Percentiles rank a stretch among this genome's conserved stretches.
Evolutionary conservation across 2,888 invertebrate species (phyloP).

Genomic region (Junonia oenone): DNA sequence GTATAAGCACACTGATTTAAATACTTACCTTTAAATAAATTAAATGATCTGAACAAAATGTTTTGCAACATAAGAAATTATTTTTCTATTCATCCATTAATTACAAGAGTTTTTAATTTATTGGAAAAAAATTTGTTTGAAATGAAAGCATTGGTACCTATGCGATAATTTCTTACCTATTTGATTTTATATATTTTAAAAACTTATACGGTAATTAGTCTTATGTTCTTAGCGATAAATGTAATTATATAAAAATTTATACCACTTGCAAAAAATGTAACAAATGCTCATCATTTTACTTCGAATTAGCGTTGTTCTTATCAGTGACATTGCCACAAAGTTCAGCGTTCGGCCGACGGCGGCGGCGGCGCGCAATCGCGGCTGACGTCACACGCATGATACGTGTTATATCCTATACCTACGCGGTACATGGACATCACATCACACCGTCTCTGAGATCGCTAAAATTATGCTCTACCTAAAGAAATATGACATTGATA

Average conservation of each 20-base stretch:
- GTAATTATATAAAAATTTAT: background rate
- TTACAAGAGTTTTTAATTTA: too few relatives aligned
- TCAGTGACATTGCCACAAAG: constrained; percentile 64
- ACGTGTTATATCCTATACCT: constrained; percentile 40
- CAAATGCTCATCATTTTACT: constrained; percentile 35
- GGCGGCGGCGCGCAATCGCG: constrained; percentile 39
- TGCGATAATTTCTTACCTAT: too few relatives aligned
- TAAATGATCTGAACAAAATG: too few relatives aligned
- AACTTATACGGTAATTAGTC: too few relatives aligned
- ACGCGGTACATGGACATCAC: background rate
- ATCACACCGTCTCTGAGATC: background rate
- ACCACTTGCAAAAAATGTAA: background rate
- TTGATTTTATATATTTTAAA: too few relatives aligned
- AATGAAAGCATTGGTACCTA: too few relatives aligned
- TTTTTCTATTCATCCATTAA: too few relatives aligned
- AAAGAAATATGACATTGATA: constrained; percentile 5
- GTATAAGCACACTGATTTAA: background rate
- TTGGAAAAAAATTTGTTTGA: too few relatives aligned
- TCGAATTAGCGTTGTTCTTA: constrained; percentile 49
- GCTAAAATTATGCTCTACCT: constrained; percentile 9
- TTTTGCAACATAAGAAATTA: too few relatives aligned
- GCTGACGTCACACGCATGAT: constrained; percentile 64
- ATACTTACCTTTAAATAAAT: background rate
- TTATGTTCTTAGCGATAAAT: background rate
- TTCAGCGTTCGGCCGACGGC: constrained; percentile 50